Conservation (phyloP, 2,113 vertebrate genomes). For the Canis aureus region DNA sequence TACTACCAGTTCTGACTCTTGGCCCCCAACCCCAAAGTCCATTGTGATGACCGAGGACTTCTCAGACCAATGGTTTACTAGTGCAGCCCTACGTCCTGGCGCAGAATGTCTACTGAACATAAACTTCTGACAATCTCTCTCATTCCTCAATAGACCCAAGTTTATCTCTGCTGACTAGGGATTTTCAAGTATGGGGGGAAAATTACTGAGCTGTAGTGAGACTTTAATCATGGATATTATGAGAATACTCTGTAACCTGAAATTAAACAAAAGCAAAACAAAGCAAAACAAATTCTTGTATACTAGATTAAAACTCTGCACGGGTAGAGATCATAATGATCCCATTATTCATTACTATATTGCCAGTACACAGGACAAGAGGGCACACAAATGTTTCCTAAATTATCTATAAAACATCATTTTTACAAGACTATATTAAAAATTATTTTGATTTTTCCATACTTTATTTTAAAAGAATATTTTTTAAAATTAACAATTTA, state of each 20-base stretch:
- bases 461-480: slow-evolving; percentile 24
- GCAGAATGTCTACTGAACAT: background rate
- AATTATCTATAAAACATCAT: background rate
- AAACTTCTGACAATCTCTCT: background rate
- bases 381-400: background rate
- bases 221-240: background rate
- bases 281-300: background rate
- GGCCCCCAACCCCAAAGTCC: background rate
- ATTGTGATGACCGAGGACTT: background rate
- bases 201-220: background rate
- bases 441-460: slow-evolving; percentile 24
- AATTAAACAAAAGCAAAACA: background rate
- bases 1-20: background rate
- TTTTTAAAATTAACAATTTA: slow-evolving; percentile 18
- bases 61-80: background rate
- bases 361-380: background rate
- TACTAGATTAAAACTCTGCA: background rate
- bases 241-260: background rate
- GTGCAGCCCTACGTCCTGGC: background rate
- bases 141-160: background rate
- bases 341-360: background rate
- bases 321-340: background rate
- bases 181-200: background rate
- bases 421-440: slow-evolving; percentile 53
- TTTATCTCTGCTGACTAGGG: background rate